Conservation (phyloP, 2,113 vertebrate genomes). For the Nothocercus julius region DNA sequence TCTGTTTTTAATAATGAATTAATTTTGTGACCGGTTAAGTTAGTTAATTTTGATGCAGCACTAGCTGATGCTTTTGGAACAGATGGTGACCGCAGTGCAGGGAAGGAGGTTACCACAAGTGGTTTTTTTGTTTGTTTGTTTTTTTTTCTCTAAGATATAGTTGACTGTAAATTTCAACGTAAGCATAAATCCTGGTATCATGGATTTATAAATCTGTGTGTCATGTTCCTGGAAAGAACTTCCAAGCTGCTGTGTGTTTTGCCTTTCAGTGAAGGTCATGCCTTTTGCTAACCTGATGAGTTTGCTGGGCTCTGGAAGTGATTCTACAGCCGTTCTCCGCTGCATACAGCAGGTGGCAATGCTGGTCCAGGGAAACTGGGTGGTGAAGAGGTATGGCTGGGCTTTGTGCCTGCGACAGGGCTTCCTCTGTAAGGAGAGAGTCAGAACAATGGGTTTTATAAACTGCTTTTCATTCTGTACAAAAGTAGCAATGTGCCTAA, state of each 20-base stretch:
- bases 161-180: not conserved
- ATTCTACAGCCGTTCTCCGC: conserved; percentile 89
- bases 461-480: not conserved
- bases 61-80: not conserved
- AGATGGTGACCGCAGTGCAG: fast-evolving
- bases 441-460: not conserved
- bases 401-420: not conserved
- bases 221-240: not conserved
- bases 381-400: conserved; percentile 90
- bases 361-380: conserved; percentile 98
- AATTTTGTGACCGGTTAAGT: not conserved
- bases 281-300: conserved; percentile 97
- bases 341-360: conserved; percentile 99
- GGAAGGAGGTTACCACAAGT: fast-evolving
- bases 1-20: not conserved
- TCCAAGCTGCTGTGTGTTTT: not conserved
- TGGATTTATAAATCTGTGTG: fast-evolving
- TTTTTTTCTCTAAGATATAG: not conserved
- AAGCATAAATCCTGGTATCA: not conserved
- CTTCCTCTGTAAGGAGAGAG: not conserved
- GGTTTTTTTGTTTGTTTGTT: not conserved
- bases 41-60: not conserved
- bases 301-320: conserved; percentile 88
- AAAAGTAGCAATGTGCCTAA: not conserved
- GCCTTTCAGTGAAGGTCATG: conserved; percentile 91